Evolutionary conservation across 92 coral and sea anemone species (phyloP), one percentile per base, ranked within the genome.

Genomic region (Paragorgia papillata): DNA sequence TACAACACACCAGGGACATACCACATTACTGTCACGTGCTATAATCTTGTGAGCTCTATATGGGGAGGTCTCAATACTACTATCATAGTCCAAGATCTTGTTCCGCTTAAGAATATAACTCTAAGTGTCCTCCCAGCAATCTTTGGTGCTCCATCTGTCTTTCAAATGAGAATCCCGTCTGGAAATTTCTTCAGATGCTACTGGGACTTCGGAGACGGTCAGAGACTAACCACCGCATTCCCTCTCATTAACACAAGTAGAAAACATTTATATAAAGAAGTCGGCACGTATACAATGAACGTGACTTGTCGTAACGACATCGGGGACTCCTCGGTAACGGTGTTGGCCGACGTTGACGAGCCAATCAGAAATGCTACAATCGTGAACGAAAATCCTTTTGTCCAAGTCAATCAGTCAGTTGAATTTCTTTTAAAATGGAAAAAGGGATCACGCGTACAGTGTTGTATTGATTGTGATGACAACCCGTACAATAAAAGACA

Each of bases 181-280:
- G 97, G 97, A 2, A 90, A 96, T 17, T 62, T 79, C 0, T 86
- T 90, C 74, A 77, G 85, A 53, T 93, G 97, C 37, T 55, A 69
- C 14, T 64, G 96, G 84, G 65, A 79, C 44, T 90, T 93, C 56
- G 96, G 97, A 27, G 93, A 93, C 73, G 88, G 90, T 3, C 62
- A 79, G 1, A 88, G 57, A 13, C 60, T 76, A 15, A 70, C 40
- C 44, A 88, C 92, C 7, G 91, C 91, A 70, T 87, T 73, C 60
- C 85, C 97, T 7, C 82, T 75, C 31, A 75, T 84, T 29, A 85
- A 88, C 0, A 21, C 66, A 15, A 54, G 57, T 9, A 75, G 88
- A 65, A 21, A 43, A 44, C 93, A 93, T 22, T 59, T 69, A 14
- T 93, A 88, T 54, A 53, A 73, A 2, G 79, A 83, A 0, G 82